Conservation (phyloP, 1,140 invertebrate genomes). For the Parasteatoda tepidariorum region DNA sequence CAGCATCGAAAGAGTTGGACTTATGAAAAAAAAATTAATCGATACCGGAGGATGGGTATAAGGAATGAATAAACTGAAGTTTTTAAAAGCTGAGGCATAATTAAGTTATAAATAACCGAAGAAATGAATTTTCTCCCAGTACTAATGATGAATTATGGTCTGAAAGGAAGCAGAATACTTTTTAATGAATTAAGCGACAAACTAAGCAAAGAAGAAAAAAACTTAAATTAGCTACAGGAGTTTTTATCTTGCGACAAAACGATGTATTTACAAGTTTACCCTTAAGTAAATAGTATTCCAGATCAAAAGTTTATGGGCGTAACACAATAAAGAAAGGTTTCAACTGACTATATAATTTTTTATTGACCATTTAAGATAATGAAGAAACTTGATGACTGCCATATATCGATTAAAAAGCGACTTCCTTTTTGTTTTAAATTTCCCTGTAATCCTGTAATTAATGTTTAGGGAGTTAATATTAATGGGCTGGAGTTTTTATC, state of each 20-base stretch:
- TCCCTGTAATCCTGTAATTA: slow-evolving; percentile 19
- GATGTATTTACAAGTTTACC: neutral
- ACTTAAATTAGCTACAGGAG: neutral
- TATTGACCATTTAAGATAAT: neutral
- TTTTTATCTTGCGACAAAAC: neutral
- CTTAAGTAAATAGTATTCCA: neutral
- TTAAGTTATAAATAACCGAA: neutral
- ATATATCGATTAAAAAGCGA: neutral
- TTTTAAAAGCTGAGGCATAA: no score
- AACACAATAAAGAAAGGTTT: neutral
- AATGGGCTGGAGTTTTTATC: slow-evolving; percentile 6
- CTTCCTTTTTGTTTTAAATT: neutral
- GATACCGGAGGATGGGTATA: no score
- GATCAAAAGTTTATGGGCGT: neutral
- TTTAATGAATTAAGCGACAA: neutral
- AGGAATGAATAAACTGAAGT: no score
- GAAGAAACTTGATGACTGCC: neutral
- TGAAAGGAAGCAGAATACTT: neutral
- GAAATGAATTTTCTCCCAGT: no score
- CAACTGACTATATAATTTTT: neutral
- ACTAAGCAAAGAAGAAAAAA: neutral
- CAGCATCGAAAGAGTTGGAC: no score
- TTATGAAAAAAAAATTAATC: no score
- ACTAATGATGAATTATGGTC: neutral
- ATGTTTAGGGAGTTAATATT: slow-evolving; percentile 13